These are phyloP conservation scores for Brachylomia viminalis DNA, from an alignment of 2,888 invertebrate species.

Conservation along the genomic window DNA sequence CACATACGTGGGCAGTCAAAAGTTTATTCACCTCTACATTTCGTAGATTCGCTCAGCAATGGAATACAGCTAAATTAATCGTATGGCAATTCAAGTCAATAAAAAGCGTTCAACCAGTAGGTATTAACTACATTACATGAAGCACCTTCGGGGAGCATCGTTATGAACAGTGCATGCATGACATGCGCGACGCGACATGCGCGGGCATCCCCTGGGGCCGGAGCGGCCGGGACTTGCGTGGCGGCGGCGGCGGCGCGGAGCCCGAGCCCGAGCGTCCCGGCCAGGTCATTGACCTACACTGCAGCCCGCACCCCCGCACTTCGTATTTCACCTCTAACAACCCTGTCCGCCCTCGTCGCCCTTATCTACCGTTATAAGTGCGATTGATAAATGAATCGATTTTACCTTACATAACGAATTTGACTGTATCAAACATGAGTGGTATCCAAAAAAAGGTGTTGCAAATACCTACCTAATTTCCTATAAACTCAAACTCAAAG, in stretches of 20 bases:
- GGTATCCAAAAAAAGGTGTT: background rate
- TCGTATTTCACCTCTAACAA: slow-evolving; percentile 37
- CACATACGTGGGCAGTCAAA: background rate
- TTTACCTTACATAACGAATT: background rate
- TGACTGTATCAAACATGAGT: background rate
- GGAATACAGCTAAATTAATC: slow-evolving; percentile 34
- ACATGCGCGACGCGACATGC: slow-evolving; percentile 12
- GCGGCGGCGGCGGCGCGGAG: slow-evolving; percentile 5
- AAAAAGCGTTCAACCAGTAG: background rate
- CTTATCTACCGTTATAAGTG: slow-evolving; percentile 22
- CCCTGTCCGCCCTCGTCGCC: slow-evolving; percentile 40
- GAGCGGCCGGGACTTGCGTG: background rate
- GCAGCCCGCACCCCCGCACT: slow-evolving; percentile 60
- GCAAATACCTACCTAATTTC: background rate
- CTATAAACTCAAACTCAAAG: no score
- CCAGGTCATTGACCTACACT: slow-evolving; percentile 69
- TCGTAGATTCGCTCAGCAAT: slow-evolving; percentile 18
- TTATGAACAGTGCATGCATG: slow-evolving; percentile 24
- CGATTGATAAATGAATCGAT: slow-evolving; percentile 11
- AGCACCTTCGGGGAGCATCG: slow-evolving; percentile 10
- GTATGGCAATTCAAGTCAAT: slow-evolving; percentile 1
- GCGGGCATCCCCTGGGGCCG: slow-evolving; percentile 50
- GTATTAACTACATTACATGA: background rate
- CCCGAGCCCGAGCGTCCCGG: slow-evolving; percentile 43
- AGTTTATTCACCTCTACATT: slow-evolving; percentile 54